Percentiles rank a stretch among this genome's conserved stretches.
These are phyloP conservation scores for Rynchops niger DNA, from an alignment of 2,113 vertebrate genomes.

Conservation along the genomic window DNA sequence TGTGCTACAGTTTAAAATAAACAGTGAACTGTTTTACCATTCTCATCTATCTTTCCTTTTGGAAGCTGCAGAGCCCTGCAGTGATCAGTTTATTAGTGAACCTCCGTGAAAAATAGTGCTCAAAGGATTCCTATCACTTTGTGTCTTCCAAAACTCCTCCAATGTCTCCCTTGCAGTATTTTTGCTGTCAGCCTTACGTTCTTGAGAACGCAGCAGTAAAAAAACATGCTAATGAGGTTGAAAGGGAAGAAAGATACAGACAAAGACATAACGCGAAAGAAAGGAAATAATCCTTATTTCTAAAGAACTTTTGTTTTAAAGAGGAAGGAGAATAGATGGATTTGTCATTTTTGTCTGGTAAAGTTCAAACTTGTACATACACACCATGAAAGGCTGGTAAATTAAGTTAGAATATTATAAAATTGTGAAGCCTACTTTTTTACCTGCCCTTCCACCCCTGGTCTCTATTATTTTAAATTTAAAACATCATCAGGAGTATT, in stretches of 20 bases:
- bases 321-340: neutral
- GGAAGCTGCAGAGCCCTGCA: neutral
- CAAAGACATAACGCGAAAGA: neutral
- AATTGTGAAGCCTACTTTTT: neutral
- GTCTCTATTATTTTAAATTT: neutral
- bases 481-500: neutral
- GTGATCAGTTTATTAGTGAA: neutral
- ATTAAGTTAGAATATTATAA: neutral
- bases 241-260: neutral
- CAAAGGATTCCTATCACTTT: neutral
- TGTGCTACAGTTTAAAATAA: neutral
- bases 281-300: neutral
- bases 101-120: neutral
- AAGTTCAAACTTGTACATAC: neutral
- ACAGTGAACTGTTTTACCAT: neutral
- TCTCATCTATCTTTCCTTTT: neutral
- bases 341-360: neutral
- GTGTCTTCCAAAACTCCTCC: neutral
- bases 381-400: neutral
- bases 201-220: neutral
- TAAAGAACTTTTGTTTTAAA: neutral
- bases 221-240: neutral
- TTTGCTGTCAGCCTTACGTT: neutral
- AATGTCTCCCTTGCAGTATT: neutral
- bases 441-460: neutral